Base-by-base conservation (phyloP, 2,888 invertebrate species). In the Drosophila ezoana region DNA sequence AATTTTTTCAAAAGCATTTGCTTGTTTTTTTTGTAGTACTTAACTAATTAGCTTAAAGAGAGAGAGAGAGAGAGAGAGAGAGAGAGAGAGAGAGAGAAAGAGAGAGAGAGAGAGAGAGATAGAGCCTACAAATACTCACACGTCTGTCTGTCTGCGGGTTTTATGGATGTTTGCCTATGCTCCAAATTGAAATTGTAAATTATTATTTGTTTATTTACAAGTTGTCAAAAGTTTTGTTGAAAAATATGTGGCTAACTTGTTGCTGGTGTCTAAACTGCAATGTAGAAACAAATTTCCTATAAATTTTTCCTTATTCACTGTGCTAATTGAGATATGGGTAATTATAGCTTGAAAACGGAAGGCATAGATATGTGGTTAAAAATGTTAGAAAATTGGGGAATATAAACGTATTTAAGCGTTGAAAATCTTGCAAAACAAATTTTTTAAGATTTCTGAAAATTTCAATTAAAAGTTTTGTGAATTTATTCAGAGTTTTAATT, bases 121-220 rank as follows among this genome's bases (percentile, higher is more conserved):
- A 63, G 40, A 14, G 18, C 48, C 45, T 37, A 51, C 40, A 64
- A 40, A 52, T 18, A 53, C 64, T 28, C 8, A 28, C 6, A 16
- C 14, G 2, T 23, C n/a, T 37, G 28, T 54, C 51, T 40, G 32
- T 38, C 38, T 18, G 52, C 35, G 16, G 23, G 20, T 37, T 56
- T 53, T 40, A 18, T 16, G 11, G 48, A 18, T 72, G 23, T 76
- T 56, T 52, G 37, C 14, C 47, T 59, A 10, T 48, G 73, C 47
- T 48, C 59, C 14, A 65, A 72, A 65, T 61, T 61, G 61, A 61
- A 68, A 58, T 49, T 58, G 79, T 85, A 65, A 71, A 79, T 56
- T 59, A 43, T 45, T 53, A 16, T 47, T 60, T 82, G 87, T 86
- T 82, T 82, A 83, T 88, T 86, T 88, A 86, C 87, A 68, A 70